A percentile compares a stretch with the other conserved stretches of the same genome.
These are phyloP conservation scores for Nesometra sesokonis DNA, from an alignment of 35 echinoderm and acorn worm species.

Conservation along the genomic window DNA sequence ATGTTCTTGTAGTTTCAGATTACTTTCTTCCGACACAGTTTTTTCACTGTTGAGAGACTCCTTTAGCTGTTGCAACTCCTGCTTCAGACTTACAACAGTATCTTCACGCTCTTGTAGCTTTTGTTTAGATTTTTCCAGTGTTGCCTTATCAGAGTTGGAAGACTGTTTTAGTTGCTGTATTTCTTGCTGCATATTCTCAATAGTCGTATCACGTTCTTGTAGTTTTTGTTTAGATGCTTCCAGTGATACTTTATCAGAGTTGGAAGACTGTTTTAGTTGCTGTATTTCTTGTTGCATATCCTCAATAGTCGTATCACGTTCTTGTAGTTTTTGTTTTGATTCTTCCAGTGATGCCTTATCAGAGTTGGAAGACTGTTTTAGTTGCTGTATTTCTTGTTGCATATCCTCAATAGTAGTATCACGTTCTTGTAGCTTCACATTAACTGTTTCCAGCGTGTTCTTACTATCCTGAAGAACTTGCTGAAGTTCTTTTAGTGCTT, in stretches of 20 bases:
- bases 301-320: conserved; percentile 24
- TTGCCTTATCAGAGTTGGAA: too few species aligned
- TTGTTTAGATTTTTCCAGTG: neutral
- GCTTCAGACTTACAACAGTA: conserved; percentile 20
- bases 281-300: conserved; percentile 19
- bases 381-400: conserved; percentile 11
- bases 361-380: neutral
- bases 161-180: conserved; percentile 9
- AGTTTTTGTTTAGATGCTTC: neutral
- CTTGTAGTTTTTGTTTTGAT: conserved; percentile 5
- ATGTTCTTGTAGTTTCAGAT: too few species aligned
- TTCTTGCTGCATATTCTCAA: conserved; percentile 14
- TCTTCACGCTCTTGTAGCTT: conserved; percentile 22
- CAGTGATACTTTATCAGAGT: neutral
- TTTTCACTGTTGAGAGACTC: neutral
- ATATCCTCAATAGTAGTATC: conserved; percentile 33
- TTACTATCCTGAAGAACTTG: conserved; percentile 22
- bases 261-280: neutral
- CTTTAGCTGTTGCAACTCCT: conserved; percentile 19
- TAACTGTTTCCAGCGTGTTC: conserved; percentile 4
- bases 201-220: conserved; percentile 30
- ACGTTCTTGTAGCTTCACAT: conserved; percentile 14
- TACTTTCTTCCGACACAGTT: too few species aligned
- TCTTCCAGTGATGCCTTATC: neutral
- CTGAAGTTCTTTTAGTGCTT: conserved; percentile 2